Base-by-base conservation (phyloP, 2,888 invertebrate species). In the Rhamnusium bicolor region DNA sequence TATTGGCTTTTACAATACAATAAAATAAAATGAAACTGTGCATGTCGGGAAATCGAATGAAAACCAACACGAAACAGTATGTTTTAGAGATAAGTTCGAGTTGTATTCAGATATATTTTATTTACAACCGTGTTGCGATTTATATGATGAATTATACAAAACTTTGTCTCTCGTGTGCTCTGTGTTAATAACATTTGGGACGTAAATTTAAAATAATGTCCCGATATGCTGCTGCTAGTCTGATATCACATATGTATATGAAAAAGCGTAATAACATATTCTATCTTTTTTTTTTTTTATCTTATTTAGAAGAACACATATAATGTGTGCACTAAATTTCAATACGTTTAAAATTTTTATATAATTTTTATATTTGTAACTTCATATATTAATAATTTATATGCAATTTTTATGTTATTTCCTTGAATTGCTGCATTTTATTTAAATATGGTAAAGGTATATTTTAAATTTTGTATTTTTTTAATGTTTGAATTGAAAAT, bases 121-220 rank as follows among this genome's bases (percentile, higher is more conserved):
- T 54, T 21, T 54, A 54, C n/a, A 54, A n/a, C n/a, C 10, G 54
- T 54, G 12, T 54, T 54, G 54, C 29, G 14, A 54, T 54, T 54
- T 54, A n/a, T 54, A 19, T 29, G 8, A 29, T 29, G 29, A 29
- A 58, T 58, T 16, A 29, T 58, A 16, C 29, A 16, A 16, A 7
- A 16, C 7, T 27, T 16, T 58, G 12, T 58, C 29, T 58, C 56
- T 58, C 16, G 19, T 7, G 56, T 29, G 29, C 29, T 27, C 10
- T 8, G 29, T 29, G 29, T 16, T 58, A 29, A 58, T 58, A 58
- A 58, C 18, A 8, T 58, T 58, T 16, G 29, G 56, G 21, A 29
- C 18, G 29, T 58, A 29, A 29, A 29, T 58, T 58, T 24, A 40
- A 40, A 40, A 16, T 58, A 18, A 10, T n/a, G 54, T 4, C 24